Percentiles rank a stretch among this genome's conserved stretches.
phyloP scores from a whole-genome alignment of 2,888 invertebrate species.

The Gastrophysa polygoni region DNA sequence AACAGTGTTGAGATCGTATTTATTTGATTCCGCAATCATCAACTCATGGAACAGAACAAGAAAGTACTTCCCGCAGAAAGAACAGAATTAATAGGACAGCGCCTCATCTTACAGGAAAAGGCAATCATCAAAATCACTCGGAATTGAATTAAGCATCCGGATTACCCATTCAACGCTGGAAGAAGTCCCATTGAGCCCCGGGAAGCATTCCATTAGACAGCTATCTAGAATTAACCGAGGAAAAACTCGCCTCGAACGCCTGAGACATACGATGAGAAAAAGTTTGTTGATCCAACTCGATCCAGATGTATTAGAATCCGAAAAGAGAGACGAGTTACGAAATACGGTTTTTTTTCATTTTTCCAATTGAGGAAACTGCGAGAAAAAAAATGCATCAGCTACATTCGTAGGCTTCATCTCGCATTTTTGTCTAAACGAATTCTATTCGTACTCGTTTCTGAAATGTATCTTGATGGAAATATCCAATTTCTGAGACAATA shows the following conservation, averaged over 20 bases:
- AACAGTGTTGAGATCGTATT: too few relatives aligned
- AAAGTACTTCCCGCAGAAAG: background rate
- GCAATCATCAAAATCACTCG: background rate
- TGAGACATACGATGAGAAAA: background rate
- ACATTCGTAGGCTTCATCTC: too few relatives aligned
- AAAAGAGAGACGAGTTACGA: too few relatives aligned
- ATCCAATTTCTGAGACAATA: too few relatives aligned
- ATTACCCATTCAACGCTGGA: background rate
- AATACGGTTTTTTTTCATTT: too few relatives aligned
- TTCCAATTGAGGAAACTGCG: too few relatives aligned
- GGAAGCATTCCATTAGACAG: background rate
- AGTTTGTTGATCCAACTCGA: background rate
- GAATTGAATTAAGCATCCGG: background rate
- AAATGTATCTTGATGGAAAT: too few relatives aligned
- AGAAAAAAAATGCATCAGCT: too few relatives aligned
- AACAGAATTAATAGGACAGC: background rate
- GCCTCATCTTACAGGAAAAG: background rate
- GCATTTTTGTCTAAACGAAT: too few relatives aligned
- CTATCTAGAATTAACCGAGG: background rate
- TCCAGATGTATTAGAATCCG: background rate
- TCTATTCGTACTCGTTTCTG: too few relatives aligned
- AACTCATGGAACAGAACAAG: too few relatives aligned
- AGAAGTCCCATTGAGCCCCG: background rate
- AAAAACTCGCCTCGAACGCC: background rate
- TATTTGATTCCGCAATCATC: too few relatives aligned